Evolutionary conservation across 1,140 invertebrate species (phyloP).

Genomic region (Armadillidium nasatum): DNA sequence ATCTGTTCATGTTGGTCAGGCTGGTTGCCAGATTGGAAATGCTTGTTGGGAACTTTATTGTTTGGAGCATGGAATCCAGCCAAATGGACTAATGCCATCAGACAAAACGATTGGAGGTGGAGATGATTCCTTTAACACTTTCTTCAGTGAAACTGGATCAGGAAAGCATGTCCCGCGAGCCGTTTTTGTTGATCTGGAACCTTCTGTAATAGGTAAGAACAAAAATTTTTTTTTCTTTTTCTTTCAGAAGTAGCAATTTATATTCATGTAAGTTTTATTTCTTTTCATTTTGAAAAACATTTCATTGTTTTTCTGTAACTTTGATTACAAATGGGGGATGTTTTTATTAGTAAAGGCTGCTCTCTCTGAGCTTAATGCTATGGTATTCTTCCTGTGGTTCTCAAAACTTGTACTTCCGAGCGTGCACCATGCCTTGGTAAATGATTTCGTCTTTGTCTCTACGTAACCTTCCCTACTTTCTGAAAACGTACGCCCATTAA

Average conservation of each 20-base stretch:
- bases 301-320: too few relatives aligned
- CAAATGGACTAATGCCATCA: conserved; percentile 60
- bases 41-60: conserved; percentile 61
- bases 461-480: too few relatives aligned
- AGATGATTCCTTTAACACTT: conserved; percentile 82
- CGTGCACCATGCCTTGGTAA: too few relatives aligned
- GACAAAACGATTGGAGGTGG: conserved; percentile 58
- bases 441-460: too few relatives aligned
- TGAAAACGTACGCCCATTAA: too few relatives aligned
- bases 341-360: too few relatives aligned
- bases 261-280: too few relatives aligned
- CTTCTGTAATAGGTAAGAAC: conserved; percentile 46
- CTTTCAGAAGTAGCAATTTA: background rate
- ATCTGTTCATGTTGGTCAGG: conserved; percentile 65
- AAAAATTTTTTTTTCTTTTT: background rate
- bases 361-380: too few relatives aligned
- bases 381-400: too few relatives aligned
- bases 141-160: conserved; percentile 65
- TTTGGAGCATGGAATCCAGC: conserved; percentile 53
- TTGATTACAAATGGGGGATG: too few relatives aligned
- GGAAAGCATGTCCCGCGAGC: conserved; percentile 65
- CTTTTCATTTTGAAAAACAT: too few relatives aligned
- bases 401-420: too few relatives aligned
- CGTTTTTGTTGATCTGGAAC: conserved; percentile 77
- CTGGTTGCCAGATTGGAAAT: conserved; percentile 64